A percentile compares a stretch with the other conserved stretches of the same genome.
phyloP scores from a whole-genome alignment of 2,888 invertebrate genomes.

The Cartodere bifasciata region DNA sequence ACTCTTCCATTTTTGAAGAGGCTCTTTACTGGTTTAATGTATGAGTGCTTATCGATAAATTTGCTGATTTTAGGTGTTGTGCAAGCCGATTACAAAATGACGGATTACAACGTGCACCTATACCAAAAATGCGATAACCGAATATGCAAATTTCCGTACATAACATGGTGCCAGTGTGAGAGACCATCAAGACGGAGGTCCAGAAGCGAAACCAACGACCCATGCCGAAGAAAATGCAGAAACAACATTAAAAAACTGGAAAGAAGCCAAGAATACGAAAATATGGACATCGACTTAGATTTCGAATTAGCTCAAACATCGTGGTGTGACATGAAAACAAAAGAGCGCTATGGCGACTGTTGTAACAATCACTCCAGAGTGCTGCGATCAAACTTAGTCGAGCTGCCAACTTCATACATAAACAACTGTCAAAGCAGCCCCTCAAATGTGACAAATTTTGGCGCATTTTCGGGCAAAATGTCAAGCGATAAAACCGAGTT shows the following conservation, averaged over 20 bases:
- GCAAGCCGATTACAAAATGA: too few relatives aligned
- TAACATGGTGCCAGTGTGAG: constrained; percentile 33
- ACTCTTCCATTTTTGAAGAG: too few relatives aligned
- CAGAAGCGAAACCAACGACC: constrained; percentile 29
- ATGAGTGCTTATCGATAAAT: too few relatives aligned
- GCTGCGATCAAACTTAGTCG: constrained; percentile 30
- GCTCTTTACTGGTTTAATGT: too few relatives aligned
- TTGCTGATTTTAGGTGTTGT: too few relatives aligned
- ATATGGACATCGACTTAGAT: constrained; percentile 31
- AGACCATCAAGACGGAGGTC: constrained; percentile 28
- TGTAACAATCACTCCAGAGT: too few relatives aligned
- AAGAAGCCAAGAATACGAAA: constrained; percentile 29
- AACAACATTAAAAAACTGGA: constrained; percentile 25
- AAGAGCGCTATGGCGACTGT: constrained; percentile 20
- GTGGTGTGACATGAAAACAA: constrained; percentile 20
- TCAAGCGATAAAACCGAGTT: constrained; percentile 20
- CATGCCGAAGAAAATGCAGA: constrained; percentile 28
- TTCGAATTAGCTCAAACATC: constrained; percentile 10
- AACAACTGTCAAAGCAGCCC: constrained; percentile 28
- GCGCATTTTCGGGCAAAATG: constrained; percentile 21
- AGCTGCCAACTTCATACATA: constrained; percentile 34
- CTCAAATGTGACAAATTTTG: constrained; percentile 14
- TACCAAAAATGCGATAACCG: constrained; percentile 24
- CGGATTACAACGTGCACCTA: constrained; percentile 10
- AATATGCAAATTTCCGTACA: constrained; percentile 28